These are phyloP conservation scores for Nyctereutes procyonoides DNA, from an alignment of 2,113 vertebrate species.

Conservation along the genomic window DNA sequence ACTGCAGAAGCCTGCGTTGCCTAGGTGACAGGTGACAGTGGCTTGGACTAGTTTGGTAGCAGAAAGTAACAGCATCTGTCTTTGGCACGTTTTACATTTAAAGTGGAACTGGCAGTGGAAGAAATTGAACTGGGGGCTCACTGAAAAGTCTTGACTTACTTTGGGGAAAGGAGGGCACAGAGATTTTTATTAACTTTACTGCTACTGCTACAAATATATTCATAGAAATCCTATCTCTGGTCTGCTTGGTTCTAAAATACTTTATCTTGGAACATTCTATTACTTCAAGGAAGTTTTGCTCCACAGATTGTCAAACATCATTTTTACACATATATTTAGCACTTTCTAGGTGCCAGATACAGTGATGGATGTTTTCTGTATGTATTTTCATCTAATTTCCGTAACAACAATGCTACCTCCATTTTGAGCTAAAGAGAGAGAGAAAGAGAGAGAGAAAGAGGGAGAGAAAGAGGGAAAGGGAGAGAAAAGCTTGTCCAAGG, in stretches of 20 bases:
- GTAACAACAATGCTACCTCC: not conserved
- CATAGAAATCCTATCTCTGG: conserved; percentile 63
- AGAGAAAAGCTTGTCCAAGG: not conserved
- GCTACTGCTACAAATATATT: conserved; percentile 66
- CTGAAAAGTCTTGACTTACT: conserved; percentile 62
- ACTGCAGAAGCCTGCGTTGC: not conserved
- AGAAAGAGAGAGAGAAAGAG: not conserved
- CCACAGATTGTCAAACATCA: conserved; percentile 56
- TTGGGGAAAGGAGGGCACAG: not conserved
- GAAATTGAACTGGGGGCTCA: conserved; percentile 40
- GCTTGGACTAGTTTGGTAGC: not conserved
- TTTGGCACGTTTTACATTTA: not conserved
- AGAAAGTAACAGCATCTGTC: not conserved
- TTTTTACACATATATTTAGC: conserved; percentile 4
- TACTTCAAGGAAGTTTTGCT: conserved; percentile 57
- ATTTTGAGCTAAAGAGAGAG: conserved; percentile 39
- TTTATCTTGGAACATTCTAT: conserved; percentile 59
- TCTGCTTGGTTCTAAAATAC: not conserved
- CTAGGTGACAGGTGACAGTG: not conserved
- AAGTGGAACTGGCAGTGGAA: not conserved
- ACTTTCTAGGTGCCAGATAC: not conserved
- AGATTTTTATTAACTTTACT: conserved; percentile 62
- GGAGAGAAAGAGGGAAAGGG: not conserved
- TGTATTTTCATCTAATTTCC: conserved; percentile 59
- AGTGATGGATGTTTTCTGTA: conserved; percentile 43